A percentile compares a stretch with the other conserved stretches of the same genome.
Evolutionary conservation across 2,797 vertebrate genomes (phyloP).

Genomic region (Mareca strepera): DNA sequence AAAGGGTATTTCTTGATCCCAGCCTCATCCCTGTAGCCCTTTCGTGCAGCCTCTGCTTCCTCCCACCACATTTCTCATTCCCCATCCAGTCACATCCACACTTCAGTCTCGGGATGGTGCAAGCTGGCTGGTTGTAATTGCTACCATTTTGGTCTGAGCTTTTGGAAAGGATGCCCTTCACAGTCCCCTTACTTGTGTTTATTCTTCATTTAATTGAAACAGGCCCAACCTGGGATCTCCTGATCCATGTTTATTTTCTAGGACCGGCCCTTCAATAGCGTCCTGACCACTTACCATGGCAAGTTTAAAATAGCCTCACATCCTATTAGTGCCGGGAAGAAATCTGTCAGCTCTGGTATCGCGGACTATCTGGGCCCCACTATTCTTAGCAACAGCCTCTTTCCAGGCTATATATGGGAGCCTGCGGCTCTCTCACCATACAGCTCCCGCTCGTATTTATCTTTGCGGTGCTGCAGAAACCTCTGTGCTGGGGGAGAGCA

Average conservation of each 20-base stretch:
- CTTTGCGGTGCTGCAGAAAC: neutral
- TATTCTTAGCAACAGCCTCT: slow-evolving; percentile 66
- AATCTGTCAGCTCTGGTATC: neutral
- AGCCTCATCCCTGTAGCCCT: neutral
- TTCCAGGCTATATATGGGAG: slow-evolving; percentile 71
- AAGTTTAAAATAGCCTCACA: slow-evolving; percentile 49
- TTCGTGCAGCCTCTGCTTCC: neutral
- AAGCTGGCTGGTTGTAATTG: neutral
- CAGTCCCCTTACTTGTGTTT: neutral
- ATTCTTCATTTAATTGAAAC: neutral
- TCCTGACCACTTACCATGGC: neutral
- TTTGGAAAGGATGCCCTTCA: neutral
- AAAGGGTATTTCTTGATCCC: neutral
- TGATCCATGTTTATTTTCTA: slow-evolving; percentile 25
- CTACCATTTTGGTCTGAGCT: rapidly evolving
- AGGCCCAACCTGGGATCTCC: neutral
- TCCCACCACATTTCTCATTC: rapidly evolving
- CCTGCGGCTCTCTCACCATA: neutral
- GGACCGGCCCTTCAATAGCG: neutral
- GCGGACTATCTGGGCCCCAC: slow-evolving; percentile 44
- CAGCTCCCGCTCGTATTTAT: slow-evolving; percentile 41
- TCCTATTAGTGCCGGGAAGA: slow-evolving; percentile 32
- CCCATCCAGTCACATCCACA: neutral
- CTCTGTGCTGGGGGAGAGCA: neutral
- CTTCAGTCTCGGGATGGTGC: neutral